Evolutionary conservation across 2,888 invertebrate genomes (phyloP).

Genomic region (Acheta domesticus): DNA sequence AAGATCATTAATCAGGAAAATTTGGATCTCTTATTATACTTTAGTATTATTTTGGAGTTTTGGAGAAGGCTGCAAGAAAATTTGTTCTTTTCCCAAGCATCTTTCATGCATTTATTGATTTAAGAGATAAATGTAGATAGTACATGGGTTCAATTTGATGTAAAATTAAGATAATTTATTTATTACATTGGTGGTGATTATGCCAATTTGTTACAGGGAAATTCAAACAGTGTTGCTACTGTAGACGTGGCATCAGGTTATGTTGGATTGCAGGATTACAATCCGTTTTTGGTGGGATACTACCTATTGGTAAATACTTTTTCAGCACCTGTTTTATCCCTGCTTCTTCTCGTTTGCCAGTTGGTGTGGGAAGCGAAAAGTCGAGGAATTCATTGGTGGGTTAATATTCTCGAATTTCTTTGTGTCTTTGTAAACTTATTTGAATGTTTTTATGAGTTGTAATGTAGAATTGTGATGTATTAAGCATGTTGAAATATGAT

Average conservation of each 20-base stretch:
- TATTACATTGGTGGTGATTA: slow-evolving; percentile 30
- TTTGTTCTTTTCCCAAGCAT: too few species aligned
- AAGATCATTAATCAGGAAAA: too few species aligned
- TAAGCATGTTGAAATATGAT: too few species aligned
- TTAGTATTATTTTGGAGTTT: too few species aligned
- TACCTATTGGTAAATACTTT: slow-evolving; percentile 78
- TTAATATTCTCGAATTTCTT: not conserved
- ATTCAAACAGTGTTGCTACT: slow-evolving; percentile 88
- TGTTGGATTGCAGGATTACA: slow-evolving; percentile 75
- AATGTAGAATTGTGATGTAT: too few species aligned
- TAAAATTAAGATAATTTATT: not conserved
- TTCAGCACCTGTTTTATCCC: slow-evolving; percentile 60
- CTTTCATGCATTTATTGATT: too few species aligned
- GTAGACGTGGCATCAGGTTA: slow-evolving; percentile 89
- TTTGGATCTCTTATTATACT: too few species aligned
- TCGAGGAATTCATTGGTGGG: slow-evolving; percentile 18
- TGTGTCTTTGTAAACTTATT: not conserved
- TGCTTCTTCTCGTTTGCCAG: slow-evolving; percentile 28
- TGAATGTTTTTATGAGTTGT: not conserved
- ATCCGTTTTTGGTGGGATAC: slow-evolving; percentile 63
- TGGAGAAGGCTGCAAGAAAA: too few species aligned
- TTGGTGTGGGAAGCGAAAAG: not conserved
- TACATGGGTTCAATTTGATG: too few species aligned
- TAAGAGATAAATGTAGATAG: too few species aligned
- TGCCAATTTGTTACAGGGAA: slow-evolving; percentile 64